Evolutionary conservation across 2,113 vertebrate species (phyloP), one percentile per base, ranked within the genome.

Genomic region (Malurus melanocephalus): DNA sequence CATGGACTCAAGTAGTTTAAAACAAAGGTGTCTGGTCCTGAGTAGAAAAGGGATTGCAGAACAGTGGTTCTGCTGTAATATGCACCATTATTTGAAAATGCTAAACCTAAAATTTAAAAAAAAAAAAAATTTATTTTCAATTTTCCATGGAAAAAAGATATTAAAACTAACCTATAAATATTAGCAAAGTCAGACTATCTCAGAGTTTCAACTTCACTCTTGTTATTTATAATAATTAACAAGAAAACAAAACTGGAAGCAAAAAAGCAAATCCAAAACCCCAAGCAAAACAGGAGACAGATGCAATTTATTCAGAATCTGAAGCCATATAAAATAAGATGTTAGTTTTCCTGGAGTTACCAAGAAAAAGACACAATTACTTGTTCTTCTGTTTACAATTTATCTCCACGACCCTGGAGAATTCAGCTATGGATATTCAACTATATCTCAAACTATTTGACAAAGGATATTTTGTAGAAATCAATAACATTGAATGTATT

Each of bases 391-490:
- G 3, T 90, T 83, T 90, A 43, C 11, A 46, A 1, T 57, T 83
- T 69, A 32, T 40, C 23, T 80, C 60, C 17, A 26, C 33, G 64
- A 71, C 18, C 3, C 22, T 55, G 32, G 20, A 77, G 28, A 77
- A 68, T 73, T 82, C 13, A 5, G 5, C 11, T 69, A 3, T 19
- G 11, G 3, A 7, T 49, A 77, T 61, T 80, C 51, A 71, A 13
- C 28, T 45, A 65, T 89, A 91, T 75, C 6, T 65, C 56, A 82
- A 9, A 53, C 40, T 74, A 66, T 83, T 66, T 62, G 30, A 77
- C n/a, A 80, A 43, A 77, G 9, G 83, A 43, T 77, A 66, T 49
- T 64, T 48, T 86, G 23, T 46, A 28, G 40, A 80, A 80, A 93
- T 67, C 56, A 84, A 55, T 80, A 59, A 57, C 13, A 3, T 24